Conservation (phyloP, 1,140 invertebrate genomes). For the Riptortus pedestris region DNA sequence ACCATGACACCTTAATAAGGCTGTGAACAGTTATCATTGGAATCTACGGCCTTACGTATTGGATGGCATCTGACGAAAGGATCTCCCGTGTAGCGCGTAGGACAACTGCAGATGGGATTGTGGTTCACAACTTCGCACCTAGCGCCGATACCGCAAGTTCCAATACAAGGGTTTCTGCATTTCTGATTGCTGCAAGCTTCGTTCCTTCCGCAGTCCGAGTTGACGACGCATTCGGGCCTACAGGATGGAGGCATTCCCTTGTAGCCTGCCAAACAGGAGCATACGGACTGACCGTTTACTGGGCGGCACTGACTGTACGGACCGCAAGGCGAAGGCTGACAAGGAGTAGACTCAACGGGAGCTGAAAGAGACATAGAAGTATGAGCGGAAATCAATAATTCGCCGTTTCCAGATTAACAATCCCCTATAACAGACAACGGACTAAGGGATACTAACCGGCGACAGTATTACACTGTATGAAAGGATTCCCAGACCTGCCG, state of each 20-base stretch:
- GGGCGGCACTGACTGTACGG: slow-evolving; percentile 55
- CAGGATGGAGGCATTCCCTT: slow-evolving; percentile 41
- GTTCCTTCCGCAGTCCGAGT: slow-evolving; percentile 42
- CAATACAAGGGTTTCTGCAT: slow-evolving; percentile 46
- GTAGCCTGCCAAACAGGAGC: slow-evolving; percentile 42
- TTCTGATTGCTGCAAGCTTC: slow-evolving; percentile 45
- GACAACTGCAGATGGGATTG: slow-evolving; percentile 53
- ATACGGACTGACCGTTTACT: slow-evolving; percentile 44
- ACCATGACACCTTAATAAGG: not conserved
- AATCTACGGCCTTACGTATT: slow-evolving; percentile 38
- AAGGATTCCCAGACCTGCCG: slow-evolving; percentile 42
- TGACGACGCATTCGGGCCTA: slow-evolving; percentile 44
- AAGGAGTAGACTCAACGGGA: slow-evolving; percentile 34
- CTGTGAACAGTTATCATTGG: not conserved
- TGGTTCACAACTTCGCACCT: slow-evolving; percentile 56
- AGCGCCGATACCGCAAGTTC: slow-evolving; percentile 46
- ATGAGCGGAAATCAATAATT: not conserved
- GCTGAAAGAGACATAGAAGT: not conserved
- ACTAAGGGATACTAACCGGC: not conserved
- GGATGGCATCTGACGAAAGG: slow-evolving; percentile 59
- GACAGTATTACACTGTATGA: slow-evolving; percentile 33
- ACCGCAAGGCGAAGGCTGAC: slow-evolving; percentile 41
- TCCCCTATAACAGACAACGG: not conserved
- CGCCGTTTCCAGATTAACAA: not conserved
- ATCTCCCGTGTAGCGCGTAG: slow-evolving; percentile 53